Percentiles rank a stretch among this genome's conserved stretches.
Conservation (phyloP, 2,888 invertebrate genomes). For the Ischnus inquisitorius region DNA sequence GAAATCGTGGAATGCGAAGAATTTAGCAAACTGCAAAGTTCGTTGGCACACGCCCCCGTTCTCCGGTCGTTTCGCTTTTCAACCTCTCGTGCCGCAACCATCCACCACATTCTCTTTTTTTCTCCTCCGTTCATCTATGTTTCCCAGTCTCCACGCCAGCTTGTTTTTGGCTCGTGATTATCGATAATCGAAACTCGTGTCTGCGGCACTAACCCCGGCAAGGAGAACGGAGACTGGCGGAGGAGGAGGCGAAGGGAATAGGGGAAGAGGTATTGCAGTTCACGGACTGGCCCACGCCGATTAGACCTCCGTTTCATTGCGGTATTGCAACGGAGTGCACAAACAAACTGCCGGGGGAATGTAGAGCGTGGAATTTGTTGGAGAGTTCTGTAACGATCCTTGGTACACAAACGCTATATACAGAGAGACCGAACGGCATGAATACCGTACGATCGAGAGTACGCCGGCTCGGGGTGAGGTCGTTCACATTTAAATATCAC, state of each 20-base stretch:
- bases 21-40: conserved; percentile 69
- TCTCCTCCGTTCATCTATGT: conserved; percentile 28
- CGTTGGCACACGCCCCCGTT: conserved; percentile 61
- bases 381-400: conserved; percentile 30
- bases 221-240: no score
- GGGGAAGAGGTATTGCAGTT: conserved; percentile 58
- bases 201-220: conserved; percentile 36
- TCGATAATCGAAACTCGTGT: conserved; percentile 69
- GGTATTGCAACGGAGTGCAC: conserved; percentile 51
- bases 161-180: conserved; percentile 63
- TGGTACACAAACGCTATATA: conserved; percentile 32
- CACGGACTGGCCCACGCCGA: conserved; percentile 62
- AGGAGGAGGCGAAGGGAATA: neutral
- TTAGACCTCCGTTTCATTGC: conserved; percentile 51
- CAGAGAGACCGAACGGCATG: neutral
- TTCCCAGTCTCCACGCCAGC: conserved; percentile 34
- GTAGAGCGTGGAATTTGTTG: conserved; percentile 32
- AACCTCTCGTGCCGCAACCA: conserved; percentile 54
- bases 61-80: conserved; percentile 17
- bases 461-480: conserved; percentile 44
- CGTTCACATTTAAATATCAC: conserved; percentile 71
- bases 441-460: conserved; percentile 40
- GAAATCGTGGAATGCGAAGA: conserved; percentile 64
- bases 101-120: conserved; percentile 53
- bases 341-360: conserved; percentile 59